A percentile compares a stretch with the other conserved stretches of the same genome.
Conservation (phyloP, 2,888 invertebrate genomes). For the Rhingia campestris region DNA sequence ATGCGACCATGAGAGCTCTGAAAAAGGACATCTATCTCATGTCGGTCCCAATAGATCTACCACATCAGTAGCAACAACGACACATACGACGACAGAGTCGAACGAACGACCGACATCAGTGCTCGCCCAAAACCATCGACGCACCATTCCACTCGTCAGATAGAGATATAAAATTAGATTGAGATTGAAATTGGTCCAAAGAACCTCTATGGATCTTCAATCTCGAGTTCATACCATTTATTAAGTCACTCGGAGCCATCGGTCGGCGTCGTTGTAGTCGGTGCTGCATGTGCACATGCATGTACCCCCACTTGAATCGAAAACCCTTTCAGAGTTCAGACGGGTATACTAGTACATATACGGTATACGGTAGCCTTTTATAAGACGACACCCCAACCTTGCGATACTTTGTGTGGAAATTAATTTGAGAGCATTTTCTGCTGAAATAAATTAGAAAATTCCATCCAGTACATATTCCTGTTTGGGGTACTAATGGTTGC, state of each 20-base stretch:
- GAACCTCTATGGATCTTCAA: conserved; percentile 27
- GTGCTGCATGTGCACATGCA: neutral
- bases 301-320: conserved; percentile 19
- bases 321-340: conserved; percentile 13
- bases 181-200: conserved; percentile 56
- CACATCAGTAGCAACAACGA: conserved; percentile 17
- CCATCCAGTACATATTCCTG: conserved; percentile 40
- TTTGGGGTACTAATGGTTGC: conserved; percentile 34
- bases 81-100: neutral
- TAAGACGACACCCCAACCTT: neutral
- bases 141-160: conserved; percentile 32
- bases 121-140: too few relatives aligned
- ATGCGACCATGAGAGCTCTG: conserved; percentile 10
- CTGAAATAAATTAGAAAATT: conserved; percentile 68
- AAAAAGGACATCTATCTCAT: conserved; percentile 37
- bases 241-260: conserved; percentile 33
- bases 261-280: neutral
- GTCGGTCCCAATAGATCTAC: conserved; percentile 9
- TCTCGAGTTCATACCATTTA: conserved; percentile 39
- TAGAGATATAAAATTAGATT: conserved; percentile 60
- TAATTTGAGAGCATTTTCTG: conserved; percentile 53
- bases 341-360: too few relatives aligned
- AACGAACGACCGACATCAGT: conserved; percentile 1
- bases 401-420: conserved; percentile 45
- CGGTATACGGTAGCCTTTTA: neutral